phyloP scores from a whole-genome alignment of 2,113 vertebrate genomes.

The Dendrocopos noguchii region DNA sequence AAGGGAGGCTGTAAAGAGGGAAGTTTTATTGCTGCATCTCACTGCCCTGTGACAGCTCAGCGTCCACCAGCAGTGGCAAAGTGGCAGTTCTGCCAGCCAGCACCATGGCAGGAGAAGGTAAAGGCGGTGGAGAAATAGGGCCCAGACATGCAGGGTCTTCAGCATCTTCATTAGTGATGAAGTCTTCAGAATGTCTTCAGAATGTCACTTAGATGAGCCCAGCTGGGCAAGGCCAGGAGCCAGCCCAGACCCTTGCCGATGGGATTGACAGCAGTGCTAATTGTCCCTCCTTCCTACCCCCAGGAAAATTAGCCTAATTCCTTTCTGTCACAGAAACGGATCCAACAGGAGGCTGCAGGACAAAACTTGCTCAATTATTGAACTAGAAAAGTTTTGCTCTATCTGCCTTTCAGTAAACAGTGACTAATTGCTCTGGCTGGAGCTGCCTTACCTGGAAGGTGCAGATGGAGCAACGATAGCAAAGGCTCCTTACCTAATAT shows the following conservation, averaged over 20 bases:
- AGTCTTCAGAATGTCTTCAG: neutral
- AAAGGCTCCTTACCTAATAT: slow-evolving; percentile 15
- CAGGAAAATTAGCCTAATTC: neutral
- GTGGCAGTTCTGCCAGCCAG: neutral
- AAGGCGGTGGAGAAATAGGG: neutral
- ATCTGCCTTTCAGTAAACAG: slow-evolving; percentile 61
- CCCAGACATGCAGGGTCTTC: neutral
- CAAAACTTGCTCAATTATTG: slow-evolving; percentile 64
- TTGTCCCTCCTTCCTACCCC: neutral
- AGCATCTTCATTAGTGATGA: neutral
- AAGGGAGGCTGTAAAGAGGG: neutral
- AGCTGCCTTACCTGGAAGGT: slow-evolving; percentile 37
- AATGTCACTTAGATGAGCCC: neutral
- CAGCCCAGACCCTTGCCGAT: neutral
- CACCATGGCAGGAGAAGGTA: neutral
- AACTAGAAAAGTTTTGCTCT: slow-evolving; percentile 32
- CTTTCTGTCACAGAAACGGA: neutral
- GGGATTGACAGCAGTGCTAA: neutral
- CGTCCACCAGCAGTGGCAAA: neutral
- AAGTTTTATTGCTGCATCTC: neutral
- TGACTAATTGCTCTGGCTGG: slow-evolving; percentile 60
- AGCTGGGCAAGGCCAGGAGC: neutral
- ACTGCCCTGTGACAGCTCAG: neutral
- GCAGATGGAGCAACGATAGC: slow-evolving; percentile 29
- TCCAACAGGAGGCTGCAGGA: slow-evolving; percentile 1